Evolutionary conservation across 1,140 invertebrate genomes (phyloP), one percentile per base, ranked within the genome.

Genomic region (Archivesica marissinica): DNA sequence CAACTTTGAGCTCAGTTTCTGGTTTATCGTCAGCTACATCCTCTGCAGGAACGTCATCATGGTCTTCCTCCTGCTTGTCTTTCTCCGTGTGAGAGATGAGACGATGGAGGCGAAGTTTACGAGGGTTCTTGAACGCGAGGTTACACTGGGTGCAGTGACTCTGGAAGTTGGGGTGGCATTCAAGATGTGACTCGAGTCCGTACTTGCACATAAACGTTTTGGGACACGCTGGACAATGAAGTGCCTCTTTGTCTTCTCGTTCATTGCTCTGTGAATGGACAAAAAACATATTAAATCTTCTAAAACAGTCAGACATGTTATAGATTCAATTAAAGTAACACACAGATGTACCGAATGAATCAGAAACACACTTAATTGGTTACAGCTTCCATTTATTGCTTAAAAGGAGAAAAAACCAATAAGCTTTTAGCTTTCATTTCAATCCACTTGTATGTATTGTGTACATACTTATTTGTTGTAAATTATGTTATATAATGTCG

Each of bases 101-200:
- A 41, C 95, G 94, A 90, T 97, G 96, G 9, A 96, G 94, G 88
- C 96, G 96, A n/a, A 96, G 94, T 1, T 95, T 95, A 28, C 96
- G 95, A 39, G 96, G 95, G 38, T 96, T 97, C 78, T 95, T 95
- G 91, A 97, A 97, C 0, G 95, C 93, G 9, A 96, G 94, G 23
- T 96, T 95, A 91, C 97, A 97, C 2, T 95, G 94, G 0, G 95
- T 95, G 90, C 97, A 97, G 86, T 96, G 96, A n/a, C 95, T 94
- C 7, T 95, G 95, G 80, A 95, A 95, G 9, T 96, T 95, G 1
- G 95, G 96, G 93, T 97, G 97, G 74, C 95, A 95, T n/a, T 95
- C 94, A 83, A 97, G 90, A 84, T 97, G 97, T 1, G 95, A 95
- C 52, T 96, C 95, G 15, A 97, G 88, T 0, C 95, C 94, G 1